A percentile compares a stretch with the other conserved stretches of the same genome.
Conservation (phyloP, 2,797 vertebrate species). For the Gambelia wislizenii region DNA sequence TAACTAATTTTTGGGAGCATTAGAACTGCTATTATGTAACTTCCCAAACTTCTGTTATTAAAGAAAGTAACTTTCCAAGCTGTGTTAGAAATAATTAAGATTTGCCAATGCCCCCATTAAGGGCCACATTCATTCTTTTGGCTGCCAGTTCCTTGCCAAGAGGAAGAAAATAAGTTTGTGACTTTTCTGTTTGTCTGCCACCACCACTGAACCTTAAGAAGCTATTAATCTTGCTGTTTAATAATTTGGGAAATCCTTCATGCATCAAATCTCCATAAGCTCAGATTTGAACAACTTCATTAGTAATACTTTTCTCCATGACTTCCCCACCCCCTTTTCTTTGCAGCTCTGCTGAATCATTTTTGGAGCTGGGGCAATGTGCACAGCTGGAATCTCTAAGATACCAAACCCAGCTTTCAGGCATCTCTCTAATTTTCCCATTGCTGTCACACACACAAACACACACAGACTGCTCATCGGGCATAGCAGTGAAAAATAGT, state of each 20-base stretch:
- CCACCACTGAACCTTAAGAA: constrained; percentile 27
- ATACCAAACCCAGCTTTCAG: neutral
- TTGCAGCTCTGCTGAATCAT: neutral
- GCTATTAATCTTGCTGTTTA: constrained; percentile 11
- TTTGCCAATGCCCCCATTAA: neutral
- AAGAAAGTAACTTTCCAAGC: neutral
- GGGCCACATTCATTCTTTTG: neutral
- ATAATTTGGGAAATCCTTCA: constrained; percentile 32
- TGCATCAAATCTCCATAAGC: constrained; percentile 54
- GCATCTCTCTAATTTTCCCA: neutral
- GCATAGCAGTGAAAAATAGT: neutral
- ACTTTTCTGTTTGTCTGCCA: constrained; percentile 29
- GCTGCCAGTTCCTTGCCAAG: neutral
- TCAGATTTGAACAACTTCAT: constrained; percentile 49
- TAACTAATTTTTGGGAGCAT: neutral
- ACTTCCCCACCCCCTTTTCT: constrained; percentile 21
- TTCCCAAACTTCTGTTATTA: too few species aligned
- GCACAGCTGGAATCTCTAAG: neutral
- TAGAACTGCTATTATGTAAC: neutral
- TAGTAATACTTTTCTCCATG: constrained; percentile 46
- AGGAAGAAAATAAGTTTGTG: neutral
- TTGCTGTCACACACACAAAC: neutral
- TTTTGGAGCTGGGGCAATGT: neutral
- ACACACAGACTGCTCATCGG: neutral
- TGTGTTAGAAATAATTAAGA: neutral